These are phyloP conservation scores for Dromiciops gliroides DNA, from an alignment of 2,113 vertebrate species.

Conservation along the genomic window DNA sequence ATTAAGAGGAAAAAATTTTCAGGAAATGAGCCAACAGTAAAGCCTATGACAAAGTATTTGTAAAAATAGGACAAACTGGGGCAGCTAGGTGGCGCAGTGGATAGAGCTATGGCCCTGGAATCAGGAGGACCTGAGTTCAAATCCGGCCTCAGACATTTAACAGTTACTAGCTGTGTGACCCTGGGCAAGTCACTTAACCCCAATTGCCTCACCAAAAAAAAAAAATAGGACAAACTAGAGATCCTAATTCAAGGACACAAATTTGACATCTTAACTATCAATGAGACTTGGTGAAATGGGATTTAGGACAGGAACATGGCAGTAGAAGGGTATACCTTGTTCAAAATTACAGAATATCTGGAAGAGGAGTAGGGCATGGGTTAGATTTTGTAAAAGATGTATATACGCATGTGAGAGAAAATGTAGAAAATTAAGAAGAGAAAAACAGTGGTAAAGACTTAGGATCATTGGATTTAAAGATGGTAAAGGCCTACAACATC, in stretches of 20 bases:
- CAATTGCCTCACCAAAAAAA: too few species aligned
- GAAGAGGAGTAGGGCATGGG: not conserved
- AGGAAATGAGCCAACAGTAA: not conserved
- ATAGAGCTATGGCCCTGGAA: too few species aligned
- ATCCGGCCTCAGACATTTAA: too few species aligned
- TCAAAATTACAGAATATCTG: not conserved
- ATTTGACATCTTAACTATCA: not conserved
- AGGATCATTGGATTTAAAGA: not conserved
- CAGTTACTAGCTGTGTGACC: too few species aligned
- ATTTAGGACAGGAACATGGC: not conserved
- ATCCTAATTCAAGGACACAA: not conserved
- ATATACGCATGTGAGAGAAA: not conserved
- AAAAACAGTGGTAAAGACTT: not conserved
- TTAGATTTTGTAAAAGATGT: not conserved
- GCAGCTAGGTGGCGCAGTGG: too few species aligned
- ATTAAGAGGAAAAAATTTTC: not conserved
- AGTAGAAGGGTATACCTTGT: not conserved
- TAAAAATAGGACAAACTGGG: not conserved
- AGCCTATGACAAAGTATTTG: not conserved
- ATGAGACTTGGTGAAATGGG: not conserved
- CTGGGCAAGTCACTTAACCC: too few species aligned
- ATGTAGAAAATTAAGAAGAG: not conserved
- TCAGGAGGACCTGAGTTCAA: too few species aligned
- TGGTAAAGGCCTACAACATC: not conserved
- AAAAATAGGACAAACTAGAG: not conserved